Evolutionary conservation across 2,113 vertebrate species (phyloP).

Genomic region (Petrocephalus microphthalmus): DNA sequence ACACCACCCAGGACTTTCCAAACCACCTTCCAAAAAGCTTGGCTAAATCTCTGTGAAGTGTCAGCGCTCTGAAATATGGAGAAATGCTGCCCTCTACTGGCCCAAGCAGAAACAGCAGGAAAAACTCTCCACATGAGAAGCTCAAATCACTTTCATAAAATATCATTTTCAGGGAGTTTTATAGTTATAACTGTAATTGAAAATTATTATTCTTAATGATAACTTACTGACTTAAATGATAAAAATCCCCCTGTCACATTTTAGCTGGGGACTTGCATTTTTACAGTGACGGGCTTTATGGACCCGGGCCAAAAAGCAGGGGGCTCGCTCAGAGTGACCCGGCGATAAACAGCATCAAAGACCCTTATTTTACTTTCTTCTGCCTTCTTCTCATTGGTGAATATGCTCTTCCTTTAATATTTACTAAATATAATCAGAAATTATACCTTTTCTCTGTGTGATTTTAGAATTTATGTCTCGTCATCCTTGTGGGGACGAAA

Average conservation of each 20-base stretch:
- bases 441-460: not conserved
- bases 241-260: too few relatives aligned
- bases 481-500: not conserved
- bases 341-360: not conserved
- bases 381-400: not conserved
- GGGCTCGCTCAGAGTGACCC: not conserved
- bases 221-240: too few relatives aligned
- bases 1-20: too few relatives aligned
- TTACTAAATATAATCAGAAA: not conserved
- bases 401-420: not conserved
- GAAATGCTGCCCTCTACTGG: conserved; percentile 59
- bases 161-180: not conserved
- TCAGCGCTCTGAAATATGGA: conserved; percentile 5
- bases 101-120: not conserved
- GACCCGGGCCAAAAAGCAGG: not conserved
- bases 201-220: too few relatives aligned
- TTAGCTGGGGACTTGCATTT: too few relatives aligned
- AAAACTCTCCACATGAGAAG: not conserved
- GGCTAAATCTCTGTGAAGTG: not conserved
- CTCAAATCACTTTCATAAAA: too few relatives aligned
- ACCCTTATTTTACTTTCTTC: not conserved
- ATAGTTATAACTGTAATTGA: too few relatives aligned
- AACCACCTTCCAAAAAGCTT: not conserved
- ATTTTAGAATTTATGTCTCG: not conserved
- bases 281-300: not conserved